Percentiles rank a stretch among this genome's conserved stretches.
Evolutionary conservation across 2,888 invertebrate genomes (phyloP).

Genomic region (Eumacrocentrus americanus): DNA sequence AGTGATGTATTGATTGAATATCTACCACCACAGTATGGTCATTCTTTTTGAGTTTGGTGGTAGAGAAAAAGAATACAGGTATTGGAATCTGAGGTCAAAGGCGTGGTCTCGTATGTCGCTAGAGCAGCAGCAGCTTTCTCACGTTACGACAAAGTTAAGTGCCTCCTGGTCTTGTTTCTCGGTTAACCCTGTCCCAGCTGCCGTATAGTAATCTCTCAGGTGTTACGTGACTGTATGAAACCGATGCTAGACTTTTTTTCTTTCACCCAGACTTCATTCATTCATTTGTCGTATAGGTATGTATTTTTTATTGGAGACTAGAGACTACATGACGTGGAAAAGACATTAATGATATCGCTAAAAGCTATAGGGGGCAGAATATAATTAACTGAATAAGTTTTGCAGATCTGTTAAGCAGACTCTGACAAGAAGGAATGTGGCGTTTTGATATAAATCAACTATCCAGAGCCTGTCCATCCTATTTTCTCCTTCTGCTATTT

Average conservation of each 20-base stretch:
- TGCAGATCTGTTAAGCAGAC: background rate
- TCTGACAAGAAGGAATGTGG: background rate
- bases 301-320: background rate
- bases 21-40: no score
- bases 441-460: constrained; percentile 5
- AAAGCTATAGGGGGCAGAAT: background rate
- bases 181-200: constrained; percentile 32
- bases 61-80: background rate
- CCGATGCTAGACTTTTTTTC: background rate
- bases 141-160: constrained; percentile 36
- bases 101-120: constrained; percentile 18
- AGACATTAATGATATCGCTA: background rate
- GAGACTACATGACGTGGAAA: background rate
- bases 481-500: constrained; percentile 21
- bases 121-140: constrained; percentile 15
- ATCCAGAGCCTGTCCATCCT: constrained; percentile 16
- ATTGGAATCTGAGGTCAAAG: constrained; percentile 21
- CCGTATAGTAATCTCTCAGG: background rate
- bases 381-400: constrained; percentile 1
- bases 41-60: background rate
- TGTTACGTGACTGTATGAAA: constrained; percentile 11
- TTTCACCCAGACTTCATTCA: background rate
- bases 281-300: background rate
- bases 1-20: no score
- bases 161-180: constrained; percentile 32